phyloP scores from a whole-genome alignment of 1,140 invertebrate species.

The Thaumetopoea pityocampa region DNA sequence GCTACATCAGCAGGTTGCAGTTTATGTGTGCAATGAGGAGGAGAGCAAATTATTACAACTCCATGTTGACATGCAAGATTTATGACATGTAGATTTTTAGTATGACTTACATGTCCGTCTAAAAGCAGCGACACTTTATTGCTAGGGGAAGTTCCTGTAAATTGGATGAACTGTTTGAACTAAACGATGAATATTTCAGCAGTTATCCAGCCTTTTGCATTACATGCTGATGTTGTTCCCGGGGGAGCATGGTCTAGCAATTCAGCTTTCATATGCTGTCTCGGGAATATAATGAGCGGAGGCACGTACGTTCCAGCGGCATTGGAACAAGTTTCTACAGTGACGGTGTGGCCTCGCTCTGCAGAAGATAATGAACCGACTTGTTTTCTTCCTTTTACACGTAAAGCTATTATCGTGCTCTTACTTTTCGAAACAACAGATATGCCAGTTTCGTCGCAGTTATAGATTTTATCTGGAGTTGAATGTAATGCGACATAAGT shows the following conservation, averaged over 20 bases:
- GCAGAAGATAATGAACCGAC: slow-evolving; percentile 18
- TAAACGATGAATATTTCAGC: slow-evolving; percentile 31
- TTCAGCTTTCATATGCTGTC: slow-evolving; percentile 36
- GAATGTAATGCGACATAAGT: slow-evolving; percentile 32
- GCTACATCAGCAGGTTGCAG: slow-evolving; percentile 46
- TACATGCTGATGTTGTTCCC: slow-evolving; percentile 21
- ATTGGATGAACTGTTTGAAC: slow-evolving; percentile 38
- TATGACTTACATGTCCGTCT: slow-evolving; percentile 39
- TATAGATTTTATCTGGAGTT: slow-evolving; percentile 36
- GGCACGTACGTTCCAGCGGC: slow-evolving; percentile 48
- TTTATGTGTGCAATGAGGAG: slow-evolving; percentile 50
- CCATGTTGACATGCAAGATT: slow-evolving; percentile 27
- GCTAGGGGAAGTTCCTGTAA: slow-evolving; percentile 27
- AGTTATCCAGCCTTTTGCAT: slow-evolving; percentile 44
- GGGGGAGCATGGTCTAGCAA: slow-evolving; percentile 34
- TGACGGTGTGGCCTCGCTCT: slow-evolving; percentile 47
- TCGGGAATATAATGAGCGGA: slow-evolving; percentile 47
- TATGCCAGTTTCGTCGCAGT: slow-evolving; percentile 32
- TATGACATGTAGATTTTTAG: slow-evolving; percentile 29
- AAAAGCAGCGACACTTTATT: slow-evolving; percentile 39
- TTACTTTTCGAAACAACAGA: slow-evolving; percentile 28
- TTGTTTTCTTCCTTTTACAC: slow-evolving; percentile 3
- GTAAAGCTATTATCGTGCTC: slow-evolving; percentile 46
- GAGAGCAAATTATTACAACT: slow-evolving; percentile 35
- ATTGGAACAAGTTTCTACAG: slow-evolving; percentile 49